phyloP scores from a whole-genome alignment of 2,888 invertebrate genomes.

The Keiferia lycopersicella region DNA sequence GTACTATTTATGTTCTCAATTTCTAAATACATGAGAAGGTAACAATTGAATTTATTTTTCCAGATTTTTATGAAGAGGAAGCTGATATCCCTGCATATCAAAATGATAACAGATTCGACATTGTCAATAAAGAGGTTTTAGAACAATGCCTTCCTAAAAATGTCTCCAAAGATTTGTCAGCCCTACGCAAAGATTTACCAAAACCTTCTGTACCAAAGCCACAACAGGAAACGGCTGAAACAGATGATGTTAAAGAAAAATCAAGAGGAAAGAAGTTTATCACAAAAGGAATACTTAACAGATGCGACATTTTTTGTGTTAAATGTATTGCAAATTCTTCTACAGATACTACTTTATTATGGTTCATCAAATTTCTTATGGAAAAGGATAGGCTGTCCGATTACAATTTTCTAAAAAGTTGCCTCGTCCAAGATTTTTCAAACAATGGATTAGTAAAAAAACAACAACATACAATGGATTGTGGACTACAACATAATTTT shows the following conservation, averaged over 20 bases:
- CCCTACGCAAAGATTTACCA: background rate
- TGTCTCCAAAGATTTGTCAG: background rate
- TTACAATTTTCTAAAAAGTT: conserved; percentile 51
- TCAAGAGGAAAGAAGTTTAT: conserved; percentile 26
- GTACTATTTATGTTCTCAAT: background rate
- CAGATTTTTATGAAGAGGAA: conserved; percentile 49
- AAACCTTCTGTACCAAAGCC: background rate
- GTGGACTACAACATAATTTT: background rate
- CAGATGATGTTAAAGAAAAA: conserved; percentile 3
- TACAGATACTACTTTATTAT: conserved; percentile 44
- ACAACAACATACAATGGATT: background rate
- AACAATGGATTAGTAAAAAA: background rate
- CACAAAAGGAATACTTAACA: conserved; percentile 39
- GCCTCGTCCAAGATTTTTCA: conserved; percentile 33
- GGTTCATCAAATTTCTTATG: conserved; percentile 52
- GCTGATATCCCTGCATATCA: conserved; percentile 49
- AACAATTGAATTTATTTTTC: conserved; percentile 31
- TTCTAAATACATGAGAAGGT: conserved; percentile 14
- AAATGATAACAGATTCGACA: conserved; percentile 47
- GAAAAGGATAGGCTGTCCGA: conserved; percentile 47
- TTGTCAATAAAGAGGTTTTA: conserved; percentile 25
- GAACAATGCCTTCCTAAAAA: background rate
- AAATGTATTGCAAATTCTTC: conserved; percentile 44
- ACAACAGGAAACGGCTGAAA: background rate
- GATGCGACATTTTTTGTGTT: conserved; percentile 44